phyloP scores from a whole-genome alignment of 2,113 vertebrate species.

The Muntiacus muntjak region DNA sequence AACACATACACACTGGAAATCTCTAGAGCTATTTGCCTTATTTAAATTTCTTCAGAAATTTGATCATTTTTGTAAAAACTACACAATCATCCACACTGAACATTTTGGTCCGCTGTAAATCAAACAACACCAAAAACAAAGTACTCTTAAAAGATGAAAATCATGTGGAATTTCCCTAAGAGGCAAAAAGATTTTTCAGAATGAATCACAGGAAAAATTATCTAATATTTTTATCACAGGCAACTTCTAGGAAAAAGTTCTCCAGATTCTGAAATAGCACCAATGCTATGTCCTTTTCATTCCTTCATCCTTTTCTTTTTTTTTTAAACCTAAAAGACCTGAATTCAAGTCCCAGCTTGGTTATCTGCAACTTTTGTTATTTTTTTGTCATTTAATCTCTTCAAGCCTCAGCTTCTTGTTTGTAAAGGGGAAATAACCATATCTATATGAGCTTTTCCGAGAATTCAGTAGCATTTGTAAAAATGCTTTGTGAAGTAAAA shows the following conservation, averaged over 20 bases:
- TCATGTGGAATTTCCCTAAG: conserved; percentile 57
- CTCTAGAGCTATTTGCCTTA: not conserved
- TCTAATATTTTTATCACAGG: not conserved
- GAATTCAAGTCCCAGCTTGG: not conserved
- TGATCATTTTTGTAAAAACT: conserved; percentile 22
- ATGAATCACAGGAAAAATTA: conserved; percentile 58
- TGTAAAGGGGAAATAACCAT: not conserved
- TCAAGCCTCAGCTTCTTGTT: not conserved
- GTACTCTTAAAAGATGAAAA: conserved; percentile 45
- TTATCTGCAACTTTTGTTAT: conserved; percentile 18
- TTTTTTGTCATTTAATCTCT: not conserved
- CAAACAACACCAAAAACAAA: conserved; percentile 41
- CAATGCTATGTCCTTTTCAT: not conserved
- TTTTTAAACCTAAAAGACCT: not conserved
- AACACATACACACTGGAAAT: not conserved
- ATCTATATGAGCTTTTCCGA: not conserved
- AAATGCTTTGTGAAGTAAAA: conserved; percentile 15
- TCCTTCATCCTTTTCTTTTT: not conserved
- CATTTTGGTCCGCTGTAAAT: conserved; percentile 16
- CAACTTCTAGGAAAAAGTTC: conserved; percentile 57
- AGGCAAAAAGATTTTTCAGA: conserved; percentile 41
- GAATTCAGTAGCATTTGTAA: not conserved
- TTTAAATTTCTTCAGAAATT: not conserved
- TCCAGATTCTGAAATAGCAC: not conserved
- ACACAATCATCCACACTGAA: not conserved